These are phyloP conservation scores for Pelobates fuscus DNA, from an alignment of 2,113 vertebrate genomes.

Conservation along the genomic window DNA sequence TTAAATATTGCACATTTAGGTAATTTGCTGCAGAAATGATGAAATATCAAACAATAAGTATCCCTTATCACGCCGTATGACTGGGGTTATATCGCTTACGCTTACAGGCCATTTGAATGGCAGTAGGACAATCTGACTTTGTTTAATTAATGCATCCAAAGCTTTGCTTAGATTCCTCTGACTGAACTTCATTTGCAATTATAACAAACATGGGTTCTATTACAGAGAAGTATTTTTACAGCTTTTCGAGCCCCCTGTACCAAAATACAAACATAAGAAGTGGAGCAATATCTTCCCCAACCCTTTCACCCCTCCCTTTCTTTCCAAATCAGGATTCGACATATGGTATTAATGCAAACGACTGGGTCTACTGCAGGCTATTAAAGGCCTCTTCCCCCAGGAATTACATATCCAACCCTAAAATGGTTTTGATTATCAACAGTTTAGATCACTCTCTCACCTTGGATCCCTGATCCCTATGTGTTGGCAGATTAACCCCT, in stretches of 20 bases:
- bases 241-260: neutral
- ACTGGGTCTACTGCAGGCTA: neutral
- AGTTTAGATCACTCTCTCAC: neutral
- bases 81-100: neutral
- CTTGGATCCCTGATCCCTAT: conserved; percentile 21
- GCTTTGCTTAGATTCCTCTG: neutral
- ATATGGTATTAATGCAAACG: conserved; percentile 31
- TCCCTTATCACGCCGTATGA: neutral
- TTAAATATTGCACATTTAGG: no score
- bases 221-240: conserved; percentile 11
- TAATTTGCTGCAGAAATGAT: neutral
- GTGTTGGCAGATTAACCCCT: conserved; percentile 39
- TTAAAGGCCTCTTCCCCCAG: conserved; percentile 18
- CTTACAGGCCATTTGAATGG: neutral
- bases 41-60: neutral
- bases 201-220: neutral
- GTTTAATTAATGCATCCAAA: neutral
- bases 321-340: conserved; percentile 12
- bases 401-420: conserved; percentile 27
- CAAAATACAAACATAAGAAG: conserved; percentile 15
- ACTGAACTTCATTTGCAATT: conserved; percentile 15
- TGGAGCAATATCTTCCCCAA: conserved; percentile 9
- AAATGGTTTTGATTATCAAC: conserved; percentile 26
- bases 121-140: neutral
- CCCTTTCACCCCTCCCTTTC: conserved; percentile 30